A percentile compares a stretch with the other conserved stretches of the same genome.
Conservation (phyloP, 1,140 invertebrate species). For the Hormaphis cornu region DNA sequence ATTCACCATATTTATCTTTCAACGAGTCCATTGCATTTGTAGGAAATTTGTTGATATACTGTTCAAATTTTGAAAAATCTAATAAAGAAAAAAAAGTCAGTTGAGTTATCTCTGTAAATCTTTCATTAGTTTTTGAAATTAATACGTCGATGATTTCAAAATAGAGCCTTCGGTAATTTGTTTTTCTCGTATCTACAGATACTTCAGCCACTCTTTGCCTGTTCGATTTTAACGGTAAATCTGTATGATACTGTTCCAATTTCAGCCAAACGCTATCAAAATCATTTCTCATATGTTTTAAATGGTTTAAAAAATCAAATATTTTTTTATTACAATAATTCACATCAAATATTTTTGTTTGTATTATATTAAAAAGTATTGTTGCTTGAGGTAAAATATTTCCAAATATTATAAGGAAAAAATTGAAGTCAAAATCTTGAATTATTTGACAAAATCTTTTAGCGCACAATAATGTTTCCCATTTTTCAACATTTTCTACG, state of each 20-base stretch:
- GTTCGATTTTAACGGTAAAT: background rate
- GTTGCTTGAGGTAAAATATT: background rate
- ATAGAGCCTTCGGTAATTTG: background rate
- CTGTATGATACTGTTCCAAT: background rate
- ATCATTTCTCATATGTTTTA: background rate
- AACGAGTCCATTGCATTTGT: background rate
- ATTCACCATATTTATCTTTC: background rate
- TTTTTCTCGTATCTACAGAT: background rate
- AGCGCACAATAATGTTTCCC: conserved; percentile 1
- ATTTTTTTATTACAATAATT: background rate
- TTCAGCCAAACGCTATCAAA: background rate
- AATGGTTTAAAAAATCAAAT: background rate
- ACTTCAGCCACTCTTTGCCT: background rate
- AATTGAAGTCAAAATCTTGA: conserved; percentile 10
- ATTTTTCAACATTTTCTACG: background rate
- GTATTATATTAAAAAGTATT: background rate
- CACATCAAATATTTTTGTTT: background rate
- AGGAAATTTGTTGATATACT: background rate
- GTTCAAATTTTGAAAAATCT: background rate
- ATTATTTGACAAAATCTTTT: background rate
- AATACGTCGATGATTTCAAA: background rate
- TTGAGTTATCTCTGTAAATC: background rate
- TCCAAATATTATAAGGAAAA: conserved; percentile 8
- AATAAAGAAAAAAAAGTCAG: background rate
- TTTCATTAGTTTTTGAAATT: background rate